Conservation (phyloP, 2,888 invertebrate genomes). For the Halictus ligatus region DNA sequence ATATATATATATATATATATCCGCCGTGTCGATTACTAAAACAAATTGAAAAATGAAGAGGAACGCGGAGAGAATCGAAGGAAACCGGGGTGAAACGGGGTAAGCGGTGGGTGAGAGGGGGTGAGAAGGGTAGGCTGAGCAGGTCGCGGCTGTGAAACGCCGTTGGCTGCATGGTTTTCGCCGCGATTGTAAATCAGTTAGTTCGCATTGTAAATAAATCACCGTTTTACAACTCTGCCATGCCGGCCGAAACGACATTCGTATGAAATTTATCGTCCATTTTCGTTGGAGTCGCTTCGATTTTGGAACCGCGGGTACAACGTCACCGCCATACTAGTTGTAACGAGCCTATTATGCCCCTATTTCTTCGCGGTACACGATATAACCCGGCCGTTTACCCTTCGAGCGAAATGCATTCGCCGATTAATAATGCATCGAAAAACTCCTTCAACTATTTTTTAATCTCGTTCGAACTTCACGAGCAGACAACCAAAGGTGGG, state of each 20-base stretch:
- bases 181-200: constrained; percentile 83
- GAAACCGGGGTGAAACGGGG: constrained; percentile 45
- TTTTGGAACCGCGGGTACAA: constrained; percentile 34
- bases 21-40: constrained; percentile 28
- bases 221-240: constrained; percentile 82
- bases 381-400: not conserved
- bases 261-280: constrained; percentile 82
- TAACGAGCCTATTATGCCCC: constrained; percentile 17
- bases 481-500: not conserved
- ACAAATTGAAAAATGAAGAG: constrained; percentile 18
- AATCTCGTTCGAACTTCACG: not conserved
- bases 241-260: constrained; percentile 78
- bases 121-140: constrained; percentile 33
- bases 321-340: constrained; percentile 8
- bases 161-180: constrained; percentile 68
- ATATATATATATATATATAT: not conserved
- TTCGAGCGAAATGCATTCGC: not conserved
- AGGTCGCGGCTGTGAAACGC: constrained; percentile 69
- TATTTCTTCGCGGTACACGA: constrained; percentile 5
- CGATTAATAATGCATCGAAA: not conserved
- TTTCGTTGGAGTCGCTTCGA: constrained; percentile 73
- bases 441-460: not conserved
- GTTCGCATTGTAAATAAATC: constrained; percentile 83
- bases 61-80: constrained; percentile 46
- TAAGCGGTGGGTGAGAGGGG: not conserved